Conservation (phyloP, 30 jellyfish, hydroid and myxozoan species). For the Clytia hemisphaerica region DNA sequence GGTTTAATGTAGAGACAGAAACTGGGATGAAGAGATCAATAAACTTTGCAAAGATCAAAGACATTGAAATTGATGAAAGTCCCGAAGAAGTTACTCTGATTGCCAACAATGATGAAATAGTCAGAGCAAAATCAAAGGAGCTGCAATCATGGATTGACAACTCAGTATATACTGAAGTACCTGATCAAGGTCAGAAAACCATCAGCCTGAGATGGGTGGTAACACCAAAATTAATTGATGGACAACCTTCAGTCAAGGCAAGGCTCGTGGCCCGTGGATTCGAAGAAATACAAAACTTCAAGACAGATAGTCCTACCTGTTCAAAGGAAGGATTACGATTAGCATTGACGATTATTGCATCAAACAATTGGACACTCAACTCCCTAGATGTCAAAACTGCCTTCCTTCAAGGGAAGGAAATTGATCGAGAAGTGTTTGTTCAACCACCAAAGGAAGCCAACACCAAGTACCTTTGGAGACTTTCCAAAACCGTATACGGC, state of each 20-base stretch:
- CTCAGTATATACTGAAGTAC: background rate
- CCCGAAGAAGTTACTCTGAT: background rate
- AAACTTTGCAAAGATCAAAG: conserved; percentile 21
- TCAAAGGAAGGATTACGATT: background rate
- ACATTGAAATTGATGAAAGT: conserved; percentile 13
- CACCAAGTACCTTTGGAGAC: background rate
- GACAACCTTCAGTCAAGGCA: background rate
- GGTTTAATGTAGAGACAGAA: conserved; percentile 10
- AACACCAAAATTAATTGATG: background rate
- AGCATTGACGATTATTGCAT: background rate
- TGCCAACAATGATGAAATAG: background rate
- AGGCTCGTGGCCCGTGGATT: conserved; percentile 29
- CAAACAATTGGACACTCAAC: background rate
- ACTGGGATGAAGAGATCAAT: too few relatives aligned
- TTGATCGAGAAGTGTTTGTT: conserved; percentile 28
- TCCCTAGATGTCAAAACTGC: conserved; percentile 29
- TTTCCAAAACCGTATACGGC: conserved; percentile 5
- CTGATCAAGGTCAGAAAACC: background rate
- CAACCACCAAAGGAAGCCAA: conserved; percentile 39
- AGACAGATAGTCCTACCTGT: conserved; percentile 23
- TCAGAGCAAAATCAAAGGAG: conserved; percentile 12
- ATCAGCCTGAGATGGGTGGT: conserved; percentile 23
- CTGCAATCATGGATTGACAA: conserved; percentile 11
- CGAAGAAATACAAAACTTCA: conserved; percentile 1
- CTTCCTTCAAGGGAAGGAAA: conserved; percentile 26